Percentiles rank a stretch among this genome's conserved stretches.
phyloP scores from a whole-genome alignment of 2,797 vertebrate species.

The Eptatretus atami region DNA sequence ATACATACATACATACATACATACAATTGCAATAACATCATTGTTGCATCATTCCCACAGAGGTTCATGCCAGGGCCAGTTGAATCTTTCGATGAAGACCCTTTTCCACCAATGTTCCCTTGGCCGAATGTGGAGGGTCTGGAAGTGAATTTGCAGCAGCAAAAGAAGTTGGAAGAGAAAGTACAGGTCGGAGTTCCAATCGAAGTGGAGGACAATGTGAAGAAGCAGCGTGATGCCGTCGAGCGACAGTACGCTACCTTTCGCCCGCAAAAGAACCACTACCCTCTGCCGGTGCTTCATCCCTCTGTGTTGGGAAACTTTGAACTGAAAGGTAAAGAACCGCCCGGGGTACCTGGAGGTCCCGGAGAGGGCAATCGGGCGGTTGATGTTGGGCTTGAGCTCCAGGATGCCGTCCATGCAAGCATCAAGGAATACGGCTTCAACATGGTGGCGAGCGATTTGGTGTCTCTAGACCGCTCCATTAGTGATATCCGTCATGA shows the following conservation, averaged over 20 bases:
- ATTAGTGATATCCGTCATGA: conserved; percentile 63
- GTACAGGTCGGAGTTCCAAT: conserved; percentile 14
- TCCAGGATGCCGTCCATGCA: conserved; percentile 51
- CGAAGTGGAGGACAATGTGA: conserved; percentile 15
- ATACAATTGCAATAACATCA: too few species aligned
- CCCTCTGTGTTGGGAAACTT: conserved; percentile 47
- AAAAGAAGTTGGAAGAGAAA: conserved; percentile 45
- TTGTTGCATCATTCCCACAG: background rate
- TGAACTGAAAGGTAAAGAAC: conserved; percentile 55
- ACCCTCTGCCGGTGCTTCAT: conserved; percentile 34
- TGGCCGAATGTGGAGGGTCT: conserved; percentile 93
- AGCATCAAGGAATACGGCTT: conserved; percentile 95
- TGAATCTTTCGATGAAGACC: conserved; percentile 19
- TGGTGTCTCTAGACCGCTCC: conserved; percentile 79
- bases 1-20: too few species aligned
- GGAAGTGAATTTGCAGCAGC: conserved; percentile 77
- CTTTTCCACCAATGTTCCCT: conserved; percentile 60
- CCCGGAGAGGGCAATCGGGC: conserved; percentile 62
- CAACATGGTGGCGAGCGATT: conserved; percentile 96
- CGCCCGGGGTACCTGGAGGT: conserved; percentile 35
- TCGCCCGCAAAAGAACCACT: conserved; percentile 38
- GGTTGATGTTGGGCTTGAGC: conserved; percentile 51
- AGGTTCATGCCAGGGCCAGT: background rate
- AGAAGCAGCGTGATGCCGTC: conserved; percentile 30
- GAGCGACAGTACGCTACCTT: conserved; percentile 75